Evolutionary conservation across 2,888 invertebrate species (phyloP), one percentile per base, ranked within the genome.

Genomic region (Chaetogeoica ovagalla): DNA sequence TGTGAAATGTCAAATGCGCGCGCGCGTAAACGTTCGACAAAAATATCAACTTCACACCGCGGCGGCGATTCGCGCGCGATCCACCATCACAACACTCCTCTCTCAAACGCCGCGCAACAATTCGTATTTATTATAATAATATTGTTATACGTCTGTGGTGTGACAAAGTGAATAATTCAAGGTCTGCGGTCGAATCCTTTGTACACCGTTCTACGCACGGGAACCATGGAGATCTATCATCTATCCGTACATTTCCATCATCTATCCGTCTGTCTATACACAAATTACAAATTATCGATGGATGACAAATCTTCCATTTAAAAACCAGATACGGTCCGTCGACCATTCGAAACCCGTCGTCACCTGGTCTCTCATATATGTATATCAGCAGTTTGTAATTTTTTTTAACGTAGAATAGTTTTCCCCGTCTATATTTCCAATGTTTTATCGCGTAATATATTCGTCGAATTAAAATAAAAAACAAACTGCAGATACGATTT

Each of bases 201-300:
- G 4, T 8, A 59, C n/a, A 59, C 37, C 1, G 48, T 13, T 13
- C 13, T 13, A 48, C 30, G 17, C 43, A 43, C 30, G 68, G 75
- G 55, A 43, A 66, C 66, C 66, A 30, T 4, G 66, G 75, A 75
- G 4, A 1, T 30, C 30, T 30, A 30, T 30, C 30, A n/a, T 75
- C 57, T 63, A 66, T 23, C 60, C 30, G 21, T 21, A 59, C 30
- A 74, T 57, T 66, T 74, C 39, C 39, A 75, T 57, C 65, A 75
- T 57, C 65, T n/a, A n/a, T n/a, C n/a, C n/a, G n/a, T n/a, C 65
- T 3, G 57, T 75, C 39, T 23, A 75, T 4, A 30, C 30, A 30
- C 48, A 68, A 68, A 68, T 76, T 76, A 76, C 30, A 68, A 69
- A 76, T 69, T 68, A 76, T 69, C 48, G 60, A 76, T 76, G 76